Percentiles rank a stretch among this genome's conserved stretches.
Conservation (phyloP, 2,888 invertebrate species). For the Pyralis farinalis region DNA sequence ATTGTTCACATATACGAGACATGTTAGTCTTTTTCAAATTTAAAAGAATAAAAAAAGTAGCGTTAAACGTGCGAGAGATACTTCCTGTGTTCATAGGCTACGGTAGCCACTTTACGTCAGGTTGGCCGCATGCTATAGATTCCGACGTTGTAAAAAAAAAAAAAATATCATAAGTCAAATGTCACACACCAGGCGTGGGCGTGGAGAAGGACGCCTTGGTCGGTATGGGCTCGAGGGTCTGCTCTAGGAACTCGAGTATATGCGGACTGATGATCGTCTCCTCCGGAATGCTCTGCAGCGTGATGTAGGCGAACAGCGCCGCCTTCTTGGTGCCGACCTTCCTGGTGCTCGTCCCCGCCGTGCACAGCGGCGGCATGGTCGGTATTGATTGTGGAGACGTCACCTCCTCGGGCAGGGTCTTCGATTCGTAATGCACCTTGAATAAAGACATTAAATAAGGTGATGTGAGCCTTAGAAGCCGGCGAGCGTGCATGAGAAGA, state of each 20-base stretch:
- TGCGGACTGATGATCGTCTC: constrained; percentile 99
- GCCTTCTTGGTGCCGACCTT: constrained; percentile 90
- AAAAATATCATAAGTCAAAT: no score
- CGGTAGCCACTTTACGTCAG: no score
- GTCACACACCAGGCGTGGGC: constrained; percentile 48
- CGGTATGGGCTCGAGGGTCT: constrained; percentile 97
- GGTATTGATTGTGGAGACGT: constrained; percentile 51
- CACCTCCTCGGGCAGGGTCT: constrained; percentile 84
- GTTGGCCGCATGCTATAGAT: no score
- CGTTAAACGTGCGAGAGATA: no score
- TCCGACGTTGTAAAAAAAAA: no score
- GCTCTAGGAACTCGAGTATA: constrained; percentile 97
- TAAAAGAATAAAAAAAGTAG: no score
- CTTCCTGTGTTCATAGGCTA: no score
- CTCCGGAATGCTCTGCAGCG: constrained; percentile 97
- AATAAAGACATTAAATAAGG: no score
- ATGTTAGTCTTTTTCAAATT: no score
- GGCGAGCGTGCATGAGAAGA: no score
- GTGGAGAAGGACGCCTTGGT: constrained; percentile 76
- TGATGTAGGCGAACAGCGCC: constrained; percentile 96
- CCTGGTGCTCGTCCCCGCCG: constrained; percentile 34
- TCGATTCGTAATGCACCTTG: constrained; percentile 90
- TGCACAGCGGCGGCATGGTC: constrained; percentile 16
- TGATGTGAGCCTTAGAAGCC: no score
- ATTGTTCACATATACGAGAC: no score